phyloP scores from a whole-genome alignment of 1,140 invertebrate species.

The Mamestra configurata region DNA sequence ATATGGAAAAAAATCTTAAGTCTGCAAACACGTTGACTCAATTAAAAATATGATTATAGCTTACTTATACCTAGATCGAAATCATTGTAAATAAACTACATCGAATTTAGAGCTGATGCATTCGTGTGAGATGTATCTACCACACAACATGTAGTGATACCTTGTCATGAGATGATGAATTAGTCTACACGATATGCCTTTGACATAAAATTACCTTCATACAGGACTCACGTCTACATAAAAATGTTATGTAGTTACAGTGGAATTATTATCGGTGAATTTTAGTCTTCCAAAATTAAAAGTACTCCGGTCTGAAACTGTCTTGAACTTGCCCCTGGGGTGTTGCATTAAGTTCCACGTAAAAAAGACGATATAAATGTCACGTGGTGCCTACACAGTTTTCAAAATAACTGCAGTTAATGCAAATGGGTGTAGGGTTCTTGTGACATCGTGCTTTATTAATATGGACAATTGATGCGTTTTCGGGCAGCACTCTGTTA shows the following conservation, averaged over 20 bases:
- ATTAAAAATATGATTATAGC: slow-evolving; percentile 30
- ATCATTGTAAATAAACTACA: slow-evolving; percentile 43
- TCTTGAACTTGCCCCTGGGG: background rate
- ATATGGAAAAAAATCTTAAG: slow-evolving; percentile 42
- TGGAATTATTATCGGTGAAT: slow-evolving; percentile 50
- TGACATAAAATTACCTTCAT: slow-evolving; percentile 24
- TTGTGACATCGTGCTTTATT: background rate
- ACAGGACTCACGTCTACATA: slow-evolving; percentile 24
- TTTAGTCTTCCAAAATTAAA: slow-evolving; percentile 61
- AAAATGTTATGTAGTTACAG: slow-evolving; percentile 28
- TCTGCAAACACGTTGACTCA: slow-evolving; percentile 39
- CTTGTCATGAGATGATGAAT: slow-evolving; percentile 15
- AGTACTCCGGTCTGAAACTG: slow-evolving; percentile 27
- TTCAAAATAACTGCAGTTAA: background rate
- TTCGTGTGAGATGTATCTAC: slow-evolving; percentile 7
- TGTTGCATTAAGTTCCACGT: background rate
- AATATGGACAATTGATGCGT: background rate
- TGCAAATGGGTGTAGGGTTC: background rate
- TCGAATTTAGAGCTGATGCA: slow-evolving; percentile 42
- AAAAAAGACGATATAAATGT: background rate
- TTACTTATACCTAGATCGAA: slow-evolving; percentile 17
- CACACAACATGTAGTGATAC: slow-evolving; percentile 27
- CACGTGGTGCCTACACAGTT: too few relatives aligned
- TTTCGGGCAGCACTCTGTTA: background rate
- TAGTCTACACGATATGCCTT: slow-evolving; percentile 37